Conservation (phyloP, 2,113 vertebrate species). For the Montifringilla adamsi region DNA sequence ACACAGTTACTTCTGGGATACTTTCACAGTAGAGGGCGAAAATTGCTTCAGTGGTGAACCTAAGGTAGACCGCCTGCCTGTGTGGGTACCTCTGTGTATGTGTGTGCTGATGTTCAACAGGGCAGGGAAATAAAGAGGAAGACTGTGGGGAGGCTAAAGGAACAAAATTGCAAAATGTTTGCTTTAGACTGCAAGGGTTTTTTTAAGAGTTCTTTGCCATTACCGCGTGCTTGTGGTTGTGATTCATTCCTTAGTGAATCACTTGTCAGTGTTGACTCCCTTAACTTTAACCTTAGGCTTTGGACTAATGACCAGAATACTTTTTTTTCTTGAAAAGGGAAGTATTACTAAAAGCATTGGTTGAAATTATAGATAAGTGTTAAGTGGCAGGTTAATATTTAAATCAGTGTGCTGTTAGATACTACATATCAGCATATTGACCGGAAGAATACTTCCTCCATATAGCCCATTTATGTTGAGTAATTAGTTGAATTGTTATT, state of each 20-base stretch:
- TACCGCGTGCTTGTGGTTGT: neutral
- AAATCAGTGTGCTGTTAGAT: neutral
- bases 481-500: neutral
- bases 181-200: neutral
- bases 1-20: neutral
- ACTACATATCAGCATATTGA: neutral
- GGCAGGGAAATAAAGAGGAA: neutral
- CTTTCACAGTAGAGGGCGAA: neutral
- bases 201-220: neutral
- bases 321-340: neutral
- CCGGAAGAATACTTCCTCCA: neutral
- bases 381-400: neutral
- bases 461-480: neutral
- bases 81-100: neutral
- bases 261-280: neutral
- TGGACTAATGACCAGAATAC: neutral
- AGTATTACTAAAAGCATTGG: neutral
- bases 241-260: neutral
- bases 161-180: neutral
- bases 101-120: neutral
- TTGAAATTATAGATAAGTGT: neutral
- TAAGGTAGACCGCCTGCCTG: neutral
- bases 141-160: neutral
- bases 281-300: constrained; percentile 6
- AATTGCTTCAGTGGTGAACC: neutral